These are phyloP conservation scores for Drosophila ironensis DNA, from an alignment of 1,140 invertebrate species.

Conservation along the genomic window DNA sequence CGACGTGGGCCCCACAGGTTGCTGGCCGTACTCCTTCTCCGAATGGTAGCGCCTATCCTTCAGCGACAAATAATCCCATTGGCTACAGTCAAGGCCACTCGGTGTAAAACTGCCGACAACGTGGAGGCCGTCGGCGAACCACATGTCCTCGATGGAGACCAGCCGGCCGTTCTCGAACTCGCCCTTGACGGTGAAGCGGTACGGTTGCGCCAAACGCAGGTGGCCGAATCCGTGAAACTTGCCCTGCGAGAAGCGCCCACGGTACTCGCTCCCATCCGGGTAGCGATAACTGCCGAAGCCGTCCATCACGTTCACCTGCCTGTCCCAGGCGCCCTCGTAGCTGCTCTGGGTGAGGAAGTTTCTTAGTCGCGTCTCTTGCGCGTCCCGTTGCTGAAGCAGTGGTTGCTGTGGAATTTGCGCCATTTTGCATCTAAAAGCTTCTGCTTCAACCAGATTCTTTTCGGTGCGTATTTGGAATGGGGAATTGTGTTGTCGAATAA, in stretches of 20 bases:
- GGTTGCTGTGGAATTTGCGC: no score
- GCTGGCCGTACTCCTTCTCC: constrained; percentile 45
- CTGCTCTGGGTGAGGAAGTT: constrained; percentile 55
- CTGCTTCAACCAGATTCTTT: not conserved
- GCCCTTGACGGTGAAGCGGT: constrained; percentile 62
- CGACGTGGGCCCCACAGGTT: constrained; percentile 57
- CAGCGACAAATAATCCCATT: constrained; percentile 58
- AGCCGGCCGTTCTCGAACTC: constrained; percentile 48
- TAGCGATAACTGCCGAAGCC: constrained; percentile 65
- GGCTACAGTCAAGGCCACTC: constrained; percentile 22
- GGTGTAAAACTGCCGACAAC: constrained; percentile 33
- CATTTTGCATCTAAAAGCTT: no score
- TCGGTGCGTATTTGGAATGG: not conserved
- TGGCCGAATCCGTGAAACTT: constrained; percentile 67
- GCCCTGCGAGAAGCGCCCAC: constrained; percentile 46
- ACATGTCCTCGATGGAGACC: constrained; percentile 60
- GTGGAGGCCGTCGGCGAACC: constrained; percentile 60
- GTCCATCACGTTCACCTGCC: constrained; percentile 55
- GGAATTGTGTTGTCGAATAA: not conserved
- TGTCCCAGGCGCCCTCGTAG: constrained; percentile 60
- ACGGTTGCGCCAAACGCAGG: constrained; percentile 48
- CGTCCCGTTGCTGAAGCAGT: not conserved
- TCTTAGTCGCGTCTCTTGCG: not conserved
- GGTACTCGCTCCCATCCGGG: constrained; percentile 72
- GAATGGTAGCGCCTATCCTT: constrained; percentile 59